Evolutionary conservation across 2,888 invertebrate genomes (phyloP).

Genomic region (Drosophila peninsularis): DNA sequence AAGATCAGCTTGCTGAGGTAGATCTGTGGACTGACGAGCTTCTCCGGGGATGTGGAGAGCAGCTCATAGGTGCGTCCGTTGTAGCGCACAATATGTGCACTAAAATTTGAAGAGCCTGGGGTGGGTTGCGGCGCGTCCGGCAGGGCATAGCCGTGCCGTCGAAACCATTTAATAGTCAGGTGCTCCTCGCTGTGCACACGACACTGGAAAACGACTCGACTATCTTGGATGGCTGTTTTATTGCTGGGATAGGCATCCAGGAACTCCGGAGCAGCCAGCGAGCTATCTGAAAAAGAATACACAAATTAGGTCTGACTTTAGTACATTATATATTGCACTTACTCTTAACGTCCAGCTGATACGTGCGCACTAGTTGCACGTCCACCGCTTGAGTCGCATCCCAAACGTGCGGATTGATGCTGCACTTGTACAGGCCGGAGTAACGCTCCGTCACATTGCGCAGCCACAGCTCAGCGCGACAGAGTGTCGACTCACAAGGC

Average conservation of each 20-base stretch:
- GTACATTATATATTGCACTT: constrained; percentile 11
- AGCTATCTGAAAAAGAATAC: constrained; percentile 62
- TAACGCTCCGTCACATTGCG: constrained; percentile 82
- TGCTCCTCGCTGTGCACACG: constrained; percentile 82
- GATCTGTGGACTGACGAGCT: constrained; percentile 76
- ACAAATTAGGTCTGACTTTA: background rate
- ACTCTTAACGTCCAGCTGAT: constrained; percentile 83
- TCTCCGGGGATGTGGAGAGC: constrained; percentile 77
- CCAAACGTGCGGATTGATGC: constrained; percentile 77
- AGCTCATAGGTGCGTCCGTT: constrained; percentile 82
- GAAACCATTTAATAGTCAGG: constrained; percentile 83
- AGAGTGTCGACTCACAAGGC: constrained; percentile 79
- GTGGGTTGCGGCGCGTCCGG: constrained; percentile 31
- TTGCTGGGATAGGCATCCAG: constrained; percentile 81
- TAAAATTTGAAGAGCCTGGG: constrained; percentile 65
- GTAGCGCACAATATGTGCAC: constrained; percentile 75
- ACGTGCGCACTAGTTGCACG: constrained; percentile 82
- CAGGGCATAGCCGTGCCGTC: constrained; percentile 52
- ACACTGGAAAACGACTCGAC: constrained; percentile 82
- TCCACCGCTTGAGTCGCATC: constrained; percentile 74
- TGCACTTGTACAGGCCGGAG: constrained; percentile 84
- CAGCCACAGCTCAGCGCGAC: constrained; percentile 76
- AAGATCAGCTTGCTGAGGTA: constrained; percentile 84
- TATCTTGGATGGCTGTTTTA: constrained; percentile 67
- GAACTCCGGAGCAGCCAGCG: constrained; percentile 80